phyloP scores from a whole-genome alignment of 2,797 vertebrate genomes.

The Carduelis carduelis region DNA sequence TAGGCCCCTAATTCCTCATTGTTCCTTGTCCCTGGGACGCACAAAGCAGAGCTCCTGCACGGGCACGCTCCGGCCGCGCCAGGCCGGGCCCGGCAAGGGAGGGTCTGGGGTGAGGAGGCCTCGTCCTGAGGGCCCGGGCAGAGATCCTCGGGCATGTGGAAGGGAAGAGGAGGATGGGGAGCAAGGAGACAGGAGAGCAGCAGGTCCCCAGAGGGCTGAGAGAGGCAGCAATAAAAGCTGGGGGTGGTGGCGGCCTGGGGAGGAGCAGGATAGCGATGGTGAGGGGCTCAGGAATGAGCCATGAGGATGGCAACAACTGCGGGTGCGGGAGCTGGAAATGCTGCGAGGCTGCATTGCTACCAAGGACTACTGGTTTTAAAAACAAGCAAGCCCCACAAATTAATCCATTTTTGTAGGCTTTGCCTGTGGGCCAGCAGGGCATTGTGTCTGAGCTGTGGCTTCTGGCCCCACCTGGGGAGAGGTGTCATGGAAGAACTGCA shows the following conservation, averaged over 20 bases:
- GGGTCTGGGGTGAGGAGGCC: background rate
- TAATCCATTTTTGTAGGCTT: background rate
- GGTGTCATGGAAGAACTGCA: background rate
- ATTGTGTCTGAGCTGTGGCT: rapidly evolving
- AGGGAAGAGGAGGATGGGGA: background rate
- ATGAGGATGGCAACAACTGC: rapidly evolving
- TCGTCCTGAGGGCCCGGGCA: rapidly evolving
- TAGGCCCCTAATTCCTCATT: conserved; percentile 37
- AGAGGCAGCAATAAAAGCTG: background rate
- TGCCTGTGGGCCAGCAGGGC: rapidly evolving
- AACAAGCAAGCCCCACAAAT: background rate
- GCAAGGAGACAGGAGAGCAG: background rate
- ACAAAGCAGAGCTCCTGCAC: background rate
- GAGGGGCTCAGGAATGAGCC: background rate
- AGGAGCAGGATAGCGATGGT: background rate
- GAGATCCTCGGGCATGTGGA: rapidly evolving
- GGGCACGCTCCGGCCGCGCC: background rate
- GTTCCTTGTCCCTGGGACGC: conserved; percentile 25
- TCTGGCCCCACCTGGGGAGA: background rate
- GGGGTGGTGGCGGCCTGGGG: background rate
- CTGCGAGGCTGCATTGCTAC: background rate
- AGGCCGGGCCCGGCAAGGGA: rapidly evolving
- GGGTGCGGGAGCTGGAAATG: background rate
- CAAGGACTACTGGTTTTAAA: background rate
- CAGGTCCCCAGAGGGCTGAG: background rate